phyloP scores from a whole-genome alignment of 1,140 invertebrate species.

The Sarcophaga peregrina region DNA sequence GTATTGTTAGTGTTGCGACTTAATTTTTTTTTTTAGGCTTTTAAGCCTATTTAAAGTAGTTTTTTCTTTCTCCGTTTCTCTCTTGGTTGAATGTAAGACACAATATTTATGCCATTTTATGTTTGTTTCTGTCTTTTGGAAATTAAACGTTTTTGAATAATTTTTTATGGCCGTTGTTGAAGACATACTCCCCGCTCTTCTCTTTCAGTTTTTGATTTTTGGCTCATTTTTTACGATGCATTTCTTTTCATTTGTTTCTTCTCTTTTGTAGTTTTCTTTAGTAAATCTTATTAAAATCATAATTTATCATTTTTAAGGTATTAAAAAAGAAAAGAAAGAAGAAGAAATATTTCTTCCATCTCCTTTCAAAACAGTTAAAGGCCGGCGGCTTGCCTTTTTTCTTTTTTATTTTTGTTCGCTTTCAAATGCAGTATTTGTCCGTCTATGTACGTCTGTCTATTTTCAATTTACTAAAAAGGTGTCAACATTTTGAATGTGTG shows the following conservation, averaged over 20 bases:
- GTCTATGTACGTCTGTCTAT: background rate
- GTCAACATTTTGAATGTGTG: conserved; percentile 17
- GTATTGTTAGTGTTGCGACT: too few relatives aligned
- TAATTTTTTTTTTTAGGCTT: too few relatives aligned
- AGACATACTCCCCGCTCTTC: background rate
- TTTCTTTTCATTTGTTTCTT: background rate
- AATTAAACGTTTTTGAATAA: background rate
- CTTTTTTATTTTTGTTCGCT: too few relatives aligned
- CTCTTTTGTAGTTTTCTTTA: background rate
- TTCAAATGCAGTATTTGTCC: too few relatives aligned
- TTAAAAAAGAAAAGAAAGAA: background rate
- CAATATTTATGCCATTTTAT: too few relatives aligned
- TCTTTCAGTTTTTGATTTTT: background rate
- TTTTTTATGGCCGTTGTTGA: background rate
- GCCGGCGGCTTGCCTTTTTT: background rate
- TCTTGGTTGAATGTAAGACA: background rate
- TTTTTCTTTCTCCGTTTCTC: background rate
- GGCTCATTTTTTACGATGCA: conserved; percentile 14
- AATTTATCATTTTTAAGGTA: conserved; percentile 22
- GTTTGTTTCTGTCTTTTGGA: background rate
- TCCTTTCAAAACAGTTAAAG: background rate
- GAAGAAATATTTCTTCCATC: background rate
- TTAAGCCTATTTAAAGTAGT: background rate
- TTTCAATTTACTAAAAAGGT: conserved; percentile 13
- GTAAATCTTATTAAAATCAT: conserved; percentile 25